Percentiles rank a stretch among this genome's conserved stretches.
These are phyloP conservation scores for Discoglossus pictus DNA, from an alignment of 2,797 vertebrate species.

Conservation along the genomic window DNA sequence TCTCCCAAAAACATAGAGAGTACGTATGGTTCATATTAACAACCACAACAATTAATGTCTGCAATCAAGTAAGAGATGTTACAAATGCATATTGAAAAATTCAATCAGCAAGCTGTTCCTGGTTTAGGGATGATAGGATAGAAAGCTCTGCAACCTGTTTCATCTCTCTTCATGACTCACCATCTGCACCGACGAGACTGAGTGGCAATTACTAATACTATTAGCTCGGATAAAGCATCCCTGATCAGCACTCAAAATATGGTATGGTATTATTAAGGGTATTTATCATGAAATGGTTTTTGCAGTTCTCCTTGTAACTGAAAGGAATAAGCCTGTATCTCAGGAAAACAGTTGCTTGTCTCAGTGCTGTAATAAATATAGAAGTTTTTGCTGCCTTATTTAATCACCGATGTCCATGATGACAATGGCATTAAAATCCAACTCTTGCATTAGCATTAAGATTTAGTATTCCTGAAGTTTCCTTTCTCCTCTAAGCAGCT, in stretches of 20 bases:
- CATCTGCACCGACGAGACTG: slow-evolving; percentile 19
- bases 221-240: slow-evolving; percentile 7
- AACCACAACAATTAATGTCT: slow-evolving; percentile 15
- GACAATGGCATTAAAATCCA: too few species aligned
- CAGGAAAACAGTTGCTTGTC: too few species aligned
- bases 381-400: too few species aligned
- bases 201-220: slow-evolving; percentile 18
- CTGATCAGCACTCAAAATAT: slow-evolving; percentile 3
- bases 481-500: too few species aligned
- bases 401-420: too few species aligned
- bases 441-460: too few species aligned
- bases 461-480: too few species aligned
- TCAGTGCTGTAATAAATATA: too few species aligned
- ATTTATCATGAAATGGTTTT: not conserved
- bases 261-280: not conserved
- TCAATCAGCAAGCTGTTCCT: slow-evolving; percentile 33
- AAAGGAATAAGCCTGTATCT: too few species aligned
- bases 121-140: slow-evolving; percentile 20
- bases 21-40: not conserved
- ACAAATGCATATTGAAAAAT: slow-evolving; percentile 17
- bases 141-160: slow-evolving; percentile 8
- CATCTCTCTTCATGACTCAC: slow-evolving; percentile 8
- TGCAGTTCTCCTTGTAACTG: too few species aligned
- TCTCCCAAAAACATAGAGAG: too few species aligned
- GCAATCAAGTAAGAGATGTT: slow-evolving; percentile 11